Conservation (phyloP, 2,888 invertebrate species). For the Automeris io region DNA sequence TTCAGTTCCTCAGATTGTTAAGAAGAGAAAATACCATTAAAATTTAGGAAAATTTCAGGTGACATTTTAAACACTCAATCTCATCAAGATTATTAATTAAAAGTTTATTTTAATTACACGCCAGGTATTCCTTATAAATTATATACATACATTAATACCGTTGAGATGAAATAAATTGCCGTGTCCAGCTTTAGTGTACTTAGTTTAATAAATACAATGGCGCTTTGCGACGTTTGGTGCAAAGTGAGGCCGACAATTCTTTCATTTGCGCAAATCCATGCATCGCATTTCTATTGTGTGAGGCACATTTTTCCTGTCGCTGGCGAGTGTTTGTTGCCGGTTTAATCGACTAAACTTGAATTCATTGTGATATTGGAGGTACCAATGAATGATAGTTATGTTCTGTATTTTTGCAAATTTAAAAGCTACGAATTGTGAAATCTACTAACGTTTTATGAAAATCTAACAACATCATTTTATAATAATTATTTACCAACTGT, state of each 20-base stretch:
- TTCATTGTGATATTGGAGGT: slow-evolving; percentile 38
- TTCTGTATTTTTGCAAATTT: slow-evolving; percentile 27
- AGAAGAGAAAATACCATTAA: too few species aligned
- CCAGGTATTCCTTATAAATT: too few species aligned
- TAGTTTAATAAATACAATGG: slow-evolving; percentile 32
- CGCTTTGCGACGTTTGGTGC: slow-evolving; percentile 20
- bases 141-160: slow-evolving; percentile 5
- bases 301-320: slow-evolving; percentile 43
- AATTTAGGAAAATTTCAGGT: too few species aligned
- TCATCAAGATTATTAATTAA: too few species aligned
- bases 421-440: slow-evolving; percentile 30
- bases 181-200: slow-evolving; percentile 17
- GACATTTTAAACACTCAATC: too few species aligned
- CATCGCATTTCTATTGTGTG: slow-evolving; percentile 35
- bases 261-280: slow-evolving; percentile 33
- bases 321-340: slow-evolving; percentile 42
- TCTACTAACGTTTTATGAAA: slow-evolving; percentile 18
- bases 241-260: slow-evolving; percentile 33
- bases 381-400: slow-evolving; percentile 50
- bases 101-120: too few species aligned
- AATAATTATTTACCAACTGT: too few species aligned
- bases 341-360: slow-evolving; percentile 54
- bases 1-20: too few species aligned
- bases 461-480: too few species aligned
- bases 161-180: slow-evolving; percentile 11